Evolutionary conservation across 2,888 invertebrate genomes (phyloP), one percentile per base, ranked within the genome.

Genomic region (Ophion ellenae): DNA sequence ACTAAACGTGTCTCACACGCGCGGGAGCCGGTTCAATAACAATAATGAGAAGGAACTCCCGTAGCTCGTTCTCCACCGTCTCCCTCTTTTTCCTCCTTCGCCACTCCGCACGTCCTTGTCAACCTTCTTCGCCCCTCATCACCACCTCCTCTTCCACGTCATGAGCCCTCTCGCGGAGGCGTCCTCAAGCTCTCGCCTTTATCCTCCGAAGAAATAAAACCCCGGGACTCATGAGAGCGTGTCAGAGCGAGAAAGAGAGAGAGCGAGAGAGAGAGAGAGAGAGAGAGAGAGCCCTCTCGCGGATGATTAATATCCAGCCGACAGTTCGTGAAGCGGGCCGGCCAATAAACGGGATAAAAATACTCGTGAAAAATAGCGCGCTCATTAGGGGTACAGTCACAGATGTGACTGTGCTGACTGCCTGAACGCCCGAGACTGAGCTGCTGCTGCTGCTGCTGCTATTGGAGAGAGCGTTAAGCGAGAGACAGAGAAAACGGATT

Each of bases 261-360:
- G 45, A 53, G 45, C 20, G 73, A 20, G 57, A 40, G 24, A 53
- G 45, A 32, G 73, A 20, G 57, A 40, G 24, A n/a, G 28, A 69
- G 57, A 64, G 47, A 63, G 70, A 75, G 70, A 69, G 63, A 63
- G 63, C 32, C 40, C 61, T 69, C 69, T 57, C 84, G 77, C 89
- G 92, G 90, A 94, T 94, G 94, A 94, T 94, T 94, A 94, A 94
- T 94, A 94, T 93, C 92, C 93, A 91, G 93, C 93, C 92, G 94
- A 94, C 94, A 94, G 94, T 92, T 93, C 91, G 93, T 93, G 93
- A 94, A 94, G 92, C 92, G 92, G 88, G 90, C 90, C 92, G 93
- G 93, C 94, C 94, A 93, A 94, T 94, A 94, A 94, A 94, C 94
- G 94, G 94, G 93, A 94, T 94, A 94, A 94, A 94, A 94, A 94